A percentile compares a stretch with the other conserved stretches of the same genome.
phyloP scores from a whole-genome alignment of 2,888 invertebrate species.

The Morpho deidamia region DNA sequence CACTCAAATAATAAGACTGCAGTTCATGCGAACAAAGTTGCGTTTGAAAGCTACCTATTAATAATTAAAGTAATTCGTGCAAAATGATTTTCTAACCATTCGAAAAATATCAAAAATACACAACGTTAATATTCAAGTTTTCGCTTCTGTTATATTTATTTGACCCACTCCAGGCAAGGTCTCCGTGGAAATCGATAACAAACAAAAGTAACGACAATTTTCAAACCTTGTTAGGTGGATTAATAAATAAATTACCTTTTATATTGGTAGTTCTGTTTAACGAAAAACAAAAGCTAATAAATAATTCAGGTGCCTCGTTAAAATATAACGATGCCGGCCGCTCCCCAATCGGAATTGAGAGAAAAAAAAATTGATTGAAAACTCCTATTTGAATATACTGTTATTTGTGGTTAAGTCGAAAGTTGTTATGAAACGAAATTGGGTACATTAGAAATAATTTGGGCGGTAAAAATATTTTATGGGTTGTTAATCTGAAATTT shows the following conservation, averaged over 20 bases:
- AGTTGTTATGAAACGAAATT: background rate
- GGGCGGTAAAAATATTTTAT: no score
- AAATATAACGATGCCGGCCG: constrained; percentile 25
- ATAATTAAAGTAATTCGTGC: no score
- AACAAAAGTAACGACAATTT: background rate
- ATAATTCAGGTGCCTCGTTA: constrained; percentile 28
- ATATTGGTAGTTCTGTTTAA: constrained; percentile 7
- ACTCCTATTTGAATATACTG: constrained; percentile 12
- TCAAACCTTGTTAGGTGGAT: background rate
- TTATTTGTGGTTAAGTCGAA: constrained; percentile 1
- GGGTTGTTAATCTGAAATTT: no score
- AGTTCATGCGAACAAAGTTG: no score
- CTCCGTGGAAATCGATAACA: no score
- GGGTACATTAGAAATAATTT: background rate
- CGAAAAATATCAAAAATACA: no score
- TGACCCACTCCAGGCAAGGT: no score
- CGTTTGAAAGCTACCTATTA: no score
- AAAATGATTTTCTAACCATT: no score
- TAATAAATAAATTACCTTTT: constrained; percentile 5
- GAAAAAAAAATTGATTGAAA: constrained; percentile 15
- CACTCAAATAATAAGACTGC: no score
- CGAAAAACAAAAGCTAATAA: constrained; percentile 22
- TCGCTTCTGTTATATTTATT: no score
- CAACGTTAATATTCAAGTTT: no score
- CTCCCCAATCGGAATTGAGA: constrained; percentile 10